Percentiles rank a stretch among this genome's conserved stretches.
phyloP scores from a whole-genome alignment of 2,113 vertebrate species.

The Mobula hypostoma region DNA sequence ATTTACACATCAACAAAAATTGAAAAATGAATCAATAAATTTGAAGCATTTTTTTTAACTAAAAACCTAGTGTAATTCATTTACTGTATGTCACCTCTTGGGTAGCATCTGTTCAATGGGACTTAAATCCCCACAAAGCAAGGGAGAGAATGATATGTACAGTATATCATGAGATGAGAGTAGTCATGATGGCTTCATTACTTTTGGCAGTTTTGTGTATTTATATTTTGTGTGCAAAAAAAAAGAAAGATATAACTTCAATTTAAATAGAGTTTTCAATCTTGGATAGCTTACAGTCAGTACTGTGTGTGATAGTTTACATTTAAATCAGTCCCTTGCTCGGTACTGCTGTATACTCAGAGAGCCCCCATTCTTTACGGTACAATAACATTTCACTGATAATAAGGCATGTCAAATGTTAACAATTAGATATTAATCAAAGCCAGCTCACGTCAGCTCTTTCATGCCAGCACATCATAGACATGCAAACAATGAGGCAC shows the following conservation, averaged over 20 bases:
- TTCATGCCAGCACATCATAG: constrained; percentile 85
- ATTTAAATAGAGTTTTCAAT: not conserved
- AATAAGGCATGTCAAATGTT: constrained; percentile 61
- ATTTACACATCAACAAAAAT: not conserved
- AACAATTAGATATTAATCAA: constrained; percentile 88
- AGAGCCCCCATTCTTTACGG: constrained; percentile 53
- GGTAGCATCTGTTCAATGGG: not conserved
- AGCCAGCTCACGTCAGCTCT: constrained; percentile 71
- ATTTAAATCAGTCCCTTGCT: constrained; percentile 50
- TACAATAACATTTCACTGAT: constrained; percentile 50
- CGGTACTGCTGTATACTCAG: constrained; percentile 46
- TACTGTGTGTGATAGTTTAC: constrained; percentile 39
- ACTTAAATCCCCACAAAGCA: not conserved
- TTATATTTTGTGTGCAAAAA: not conserved
- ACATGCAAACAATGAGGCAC: constrained; percentile 74
- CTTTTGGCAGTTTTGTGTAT: not conserved
- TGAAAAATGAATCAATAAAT: not conserved
- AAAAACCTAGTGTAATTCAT: not conserved
- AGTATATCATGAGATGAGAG: not conserved
- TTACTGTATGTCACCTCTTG: not conserved
- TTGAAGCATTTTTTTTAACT: not conserved
- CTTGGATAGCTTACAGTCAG: not conserved
- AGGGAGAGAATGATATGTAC: not conserved
- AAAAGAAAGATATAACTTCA: not conserved
- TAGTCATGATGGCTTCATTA: not conserved